These are phyloP conservation scores for Melikaiella ostensackeni DNA, from an alignment of 2,888 invertebrate species.

Conservation along the genomic window DNA sequence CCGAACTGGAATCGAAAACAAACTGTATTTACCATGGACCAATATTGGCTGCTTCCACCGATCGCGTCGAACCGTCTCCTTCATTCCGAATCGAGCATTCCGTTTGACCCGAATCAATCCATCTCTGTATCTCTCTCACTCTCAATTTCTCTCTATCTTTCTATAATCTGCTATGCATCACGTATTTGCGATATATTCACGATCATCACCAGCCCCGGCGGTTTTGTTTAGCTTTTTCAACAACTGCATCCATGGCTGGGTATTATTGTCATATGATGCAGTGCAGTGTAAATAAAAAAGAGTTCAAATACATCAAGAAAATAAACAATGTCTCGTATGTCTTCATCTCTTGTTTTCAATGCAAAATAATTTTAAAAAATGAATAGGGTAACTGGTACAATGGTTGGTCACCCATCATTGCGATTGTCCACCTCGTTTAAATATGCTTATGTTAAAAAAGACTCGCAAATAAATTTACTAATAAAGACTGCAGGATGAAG, in stretches of 20 bases:
- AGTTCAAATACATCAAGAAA: not conserved
- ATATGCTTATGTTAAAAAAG: too few species aligned
- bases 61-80: constrained; percentile 31
- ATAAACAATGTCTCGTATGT: not conserved
- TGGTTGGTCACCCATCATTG: too few species aligned
- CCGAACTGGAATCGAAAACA: constrained; percentile 35
- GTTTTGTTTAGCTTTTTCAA: not conserved
- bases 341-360: too few species aligned
- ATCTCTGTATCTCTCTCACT: not conserved
- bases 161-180: constrained; percentile 1
- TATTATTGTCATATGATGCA: not conserved
- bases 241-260: not conserved
- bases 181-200: not conserved
- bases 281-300: not conserved
- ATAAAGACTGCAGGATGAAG: too few species aligned
- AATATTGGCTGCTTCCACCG: constrained; percentile 32
- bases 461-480: too few species aligned
- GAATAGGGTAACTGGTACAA: too few species aligned
- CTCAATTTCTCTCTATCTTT: not conserved
- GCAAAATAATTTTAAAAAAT: too few species aligned
- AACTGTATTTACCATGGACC: constrained; percentile 37
- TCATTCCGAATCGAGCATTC: constrained; percentile 27
- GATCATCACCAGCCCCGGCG: not conserved
- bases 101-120: constrained; percentile 17
- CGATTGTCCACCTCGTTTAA: too few species aligned